Evolutionary conservation across 2,888 invertebrate genomes (phyloP), one percentile per base, ranked within the genome.

Genomic region (Hybos culiciformis): DNA sequence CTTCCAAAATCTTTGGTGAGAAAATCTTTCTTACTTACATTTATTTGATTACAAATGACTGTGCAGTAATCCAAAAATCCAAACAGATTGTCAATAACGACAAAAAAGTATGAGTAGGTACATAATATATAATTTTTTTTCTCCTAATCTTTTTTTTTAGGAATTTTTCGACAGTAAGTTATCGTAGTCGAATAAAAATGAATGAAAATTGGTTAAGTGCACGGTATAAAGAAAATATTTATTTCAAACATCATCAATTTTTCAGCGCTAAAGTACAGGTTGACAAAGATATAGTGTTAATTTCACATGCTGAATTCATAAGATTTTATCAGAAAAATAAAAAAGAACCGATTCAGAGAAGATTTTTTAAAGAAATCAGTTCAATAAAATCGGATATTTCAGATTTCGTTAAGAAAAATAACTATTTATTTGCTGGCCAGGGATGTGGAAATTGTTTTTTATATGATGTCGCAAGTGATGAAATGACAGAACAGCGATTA

Each of bases 181-280:
- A 53, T 46, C 62, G 48, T 24, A 67, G 53, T 51, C 62, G 53
- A 39, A 57, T 53, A 50, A 62, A 50, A 58, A 60, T 57, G 57
- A 66, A 55, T 57, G 63, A 62, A n/a, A 75, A 77, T 53, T 77
- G 77, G 77, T 54, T 64, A n/a, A 61, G 59, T 37, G 77, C 75
- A 3, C 60, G 60, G 39, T 77, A 72, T 51, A 55, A 59, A 12
- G 71, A 71, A 48, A 61, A 59, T 23, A 55, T 63, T 12, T 59
- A 70, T 33, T 65, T 70, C 42, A 65, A 66, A 37, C 65, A 68
- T 39, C 56, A 55, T 5, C 58, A 58, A 34, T 72, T 69, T 57
- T 66, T 67, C 48, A 67, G 74, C 54, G 73, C 77, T 33, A 72
- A 72, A 66, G 51, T 78, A 8, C 61, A 67, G 38, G 52, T 78